A percentile compares a stretch with the other conserved stretches of the same genome.
These are phyloP conservation scores for Euproctis similis DNA, from an alignment of 2,888 invertebrate genomes.

Conservation along the genomic window DNA sequence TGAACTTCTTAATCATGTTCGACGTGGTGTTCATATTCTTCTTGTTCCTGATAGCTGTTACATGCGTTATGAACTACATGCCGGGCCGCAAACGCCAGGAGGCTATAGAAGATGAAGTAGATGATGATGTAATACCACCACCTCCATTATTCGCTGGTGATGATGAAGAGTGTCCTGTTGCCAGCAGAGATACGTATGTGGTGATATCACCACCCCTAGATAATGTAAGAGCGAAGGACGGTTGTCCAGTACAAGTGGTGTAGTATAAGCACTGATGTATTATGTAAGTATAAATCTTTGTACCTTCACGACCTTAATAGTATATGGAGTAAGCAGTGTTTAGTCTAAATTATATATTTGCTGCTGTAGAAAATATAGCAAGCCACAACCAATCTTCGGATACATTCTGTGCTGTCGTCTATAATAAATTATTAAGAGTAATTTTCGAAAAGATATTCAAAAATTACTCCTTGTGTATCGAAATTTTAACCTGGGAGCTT, in stretches of 20 bases:
- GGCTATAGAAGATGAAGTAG: constrained; percentile 65
- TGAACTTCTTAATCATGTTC: constrained; percentile 91
- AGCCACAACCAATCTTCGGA: too few species aligned
- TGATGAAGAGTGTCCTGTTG: constrained; percentile 40
- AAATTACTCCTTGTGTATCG: too few species aligned
- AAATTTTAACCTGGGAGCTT: too few species aligned
- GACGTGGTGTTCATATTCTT: constrained; percentile 91
- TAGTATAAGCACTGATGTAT: constrained; percentile 63
- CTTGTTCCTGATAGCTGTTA: constrained; percentile 88
- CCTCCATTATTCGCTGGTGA: constrained; percentile 63
- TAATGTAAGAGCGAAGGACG: constrained; percentile 52
- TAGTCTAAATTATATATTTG: too few species aligned
- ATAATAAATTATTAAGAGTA: too few species aligned
- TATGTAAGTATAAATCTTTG: constrained; percentile 62
- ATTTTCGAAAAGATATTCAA: too few species aligned
- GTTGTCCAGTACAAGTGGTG: constrained; percentile 70
- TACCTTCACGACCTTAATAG: too few species aligned
- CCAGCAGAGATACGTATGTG: constrained; percentile 67
- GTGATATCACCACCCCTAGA: constrained; percentile 66
- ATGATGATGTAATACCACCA: constrained; percentile 67
- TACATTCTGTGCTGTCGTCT: too few species aligned
- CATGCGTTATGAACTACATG: constrained; percentile 88
- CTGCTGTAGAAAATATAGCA: too few species aligned
- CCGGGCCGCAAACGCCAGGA: constrained; percentile 76
- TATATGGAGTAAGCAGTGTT: too few species aligned